Evolutionary conservation across 2,797 vertebrate genomes (phyloP), one percentile per base, ranked within the genome.

Genomic region (Tapera naevia): DNA sequence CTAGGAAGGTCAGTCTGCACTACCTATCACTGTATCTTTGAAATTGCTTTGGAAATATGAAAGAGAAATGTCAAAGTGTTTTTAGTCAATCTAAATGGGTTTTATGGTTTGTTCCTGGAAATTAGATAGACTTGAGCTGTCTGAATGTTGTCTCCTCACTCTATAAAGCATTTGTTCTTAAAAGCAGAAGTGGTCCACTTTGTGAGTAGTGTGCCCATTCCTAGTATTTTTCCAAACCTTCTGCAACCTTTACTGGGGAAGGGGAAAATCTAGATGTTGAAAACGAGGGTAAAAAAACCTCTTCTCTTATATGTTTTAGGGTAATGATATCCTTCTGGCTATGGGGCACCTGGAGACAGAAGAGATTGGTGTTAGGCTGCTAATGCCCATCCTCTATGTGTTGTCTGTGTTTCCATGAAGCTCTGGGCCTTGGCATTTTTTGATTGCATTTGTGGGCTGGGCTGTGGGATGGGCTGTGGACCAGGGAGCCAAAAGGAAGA

Each of bases 1-100:
- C 43, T 48, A 37, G 24, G 43, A 86, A 88, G 32, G 21, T 39
- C 6, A 11, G 28, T 33, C 56, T 81, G 56, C 33, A 9, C 15
- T 64, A 37, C 51, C 33, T 75, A 5, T 86, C 45, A 72, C 43
- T 27, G 88, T 84, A 33, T 17, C 19, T 80, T 76, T 71, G 60
- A 91, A 93, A 82, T 67, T 35, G 14, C 33, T 75, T 88, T 88
- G 76, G 60, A 86, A 90, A 76, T 78, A 19, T 7, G 30, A 90
- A 96, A 86, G 28, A 27, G 19, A 88, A 76, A 86, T 50, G 48
- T 18, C 25, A 14, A 64, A 81, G 17, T 67, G 54, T 91, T 94
- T 86, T 85, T 64, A 58, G 51, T 35, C 33, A 70, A n/a, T 66
- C 60, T 61, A 79, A 75, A 66, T 43, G 27, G 27, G 23, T 93